These are phyloP conservation scores for Myotis daubentonii DNA, from an alignment of 2,797 vertebrate species.

Conservation along the genomic window DNA sequence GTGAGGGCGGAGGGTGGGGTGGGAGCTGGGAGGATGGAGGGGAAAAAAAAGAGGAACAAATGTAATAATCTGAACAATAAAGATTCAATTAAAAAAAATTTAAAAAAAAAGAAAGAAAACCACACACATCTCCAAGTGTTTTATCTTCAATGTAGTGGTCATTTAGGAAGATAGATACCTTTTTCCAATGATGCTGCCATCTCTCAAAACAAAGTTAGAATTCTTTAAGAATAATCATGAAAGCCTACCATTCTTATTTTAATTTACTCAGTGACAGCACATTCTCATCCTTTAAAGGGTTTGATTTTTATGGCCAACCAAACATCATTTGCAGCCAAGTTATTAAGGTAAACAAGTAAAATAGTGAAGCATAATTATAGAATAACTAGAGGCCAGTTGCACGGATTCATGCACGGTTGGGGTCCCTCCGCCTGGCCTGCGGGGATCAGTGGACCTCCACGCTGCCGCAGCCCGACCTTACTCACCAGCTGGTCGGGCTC, in stretches of 20 bases:
- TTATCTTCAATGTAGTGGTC: background rate
- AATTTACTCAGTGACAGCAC: background rate
- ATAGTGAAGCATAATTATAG: background rate
- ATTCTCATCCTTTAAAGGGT: background rate
- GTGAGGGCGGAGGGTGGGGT: no score
- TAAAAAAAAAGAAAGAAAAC: no score
- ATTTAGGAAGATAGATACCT: background rate
- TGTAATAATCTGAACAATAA: no score
- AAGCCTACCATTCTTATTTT: background rate
- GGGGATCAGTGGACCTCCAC: no score
- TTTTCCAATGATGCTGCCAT: background rate
- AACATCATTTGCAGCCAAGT: background rate
- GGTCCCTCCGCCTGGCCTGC: no score
- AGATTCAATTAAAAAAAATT: no score
- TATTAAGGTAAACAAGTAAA: background rate
- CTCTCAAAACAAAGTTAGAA: constrained; percentile 5
- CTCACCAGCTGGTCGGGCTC: no score
- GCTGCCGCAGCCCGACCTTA: no score
- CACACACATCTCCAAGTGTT: background rate
- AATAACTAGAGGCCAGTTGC: background rate
- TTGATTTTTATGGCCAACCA: constrained; percentile 45
- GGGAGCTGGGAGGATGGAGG: no score
- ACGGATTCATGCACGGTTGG: no score
- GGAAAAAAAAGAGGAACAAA: no score
- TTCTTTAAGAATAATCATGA: constrained; percentile 3